A percentile compares a stretch with the other conserved stretches of the same genome.
phyloP scores from a whole-genome alignment of 2,113 vertebrate genomes.

The Columbina picui region DNA sequence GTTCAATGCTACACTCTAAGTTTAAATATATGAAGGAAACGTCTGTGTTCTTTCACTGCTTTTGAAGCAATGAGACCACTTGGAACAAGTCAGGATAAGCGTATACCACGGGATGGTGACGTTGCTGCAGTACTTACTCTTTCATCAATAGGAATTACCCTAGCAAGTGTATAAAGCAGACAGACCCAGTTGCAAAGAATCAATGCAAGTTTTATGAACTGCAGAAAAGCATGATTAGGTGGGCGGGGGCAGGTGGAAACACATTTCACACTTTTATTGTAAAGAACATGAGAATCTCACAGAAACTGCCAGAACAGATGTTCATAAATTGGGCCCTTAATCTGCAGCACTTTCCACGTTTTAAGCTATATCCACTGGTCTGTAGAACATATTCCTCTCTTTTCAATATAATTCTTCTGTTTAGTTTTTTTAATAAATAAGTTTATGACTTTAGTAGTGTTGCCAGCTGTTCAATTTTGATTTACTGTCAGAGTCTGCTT shows the following conservation, averaged over 20 bases:
- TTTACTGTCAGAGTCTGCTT: conserved; percentile 71
- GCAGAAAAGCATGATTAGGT: conserved; percentile 62
- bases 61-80: not conserved
- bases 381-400: conserved; percentile 57
- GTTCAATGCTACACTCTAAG: not conserved
- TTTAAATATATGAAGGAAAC: not conserved
- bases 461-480: conserved; percentile 72
- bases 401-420: conserved; percentile 72
- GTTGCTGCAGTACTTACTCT: not conserved
- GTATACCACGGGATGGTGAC: not conserved
- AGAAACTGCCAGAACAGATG: conserved; percentile 70
- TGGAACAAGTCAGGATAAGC: not conserved
- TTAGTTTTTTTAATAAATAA: conserved; percentile 74
- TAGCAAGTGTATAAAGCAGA: conserved; percentile 51
- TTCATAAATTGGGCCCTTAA: conserved; percentile 67
- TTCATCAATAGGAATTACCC: conserved; percentile 44
- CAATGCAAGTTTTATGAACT: conserved; percentile 69
- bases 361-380: conserved; percentile 58
- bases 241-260: not conserved
- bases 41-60: not conserved
- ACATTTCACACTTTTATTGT: conserved; percentile 66
- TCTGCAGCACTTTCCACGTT: conserved; percentile 72
- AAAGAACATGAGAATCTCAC: conserved; percentile 60
- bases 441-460: conserved; percentile 64
- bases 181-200: conserved; percentile 17